Conservation (phyloP, 2,797 vertebrate species). For the Acanthurus lineatus region DNA sequence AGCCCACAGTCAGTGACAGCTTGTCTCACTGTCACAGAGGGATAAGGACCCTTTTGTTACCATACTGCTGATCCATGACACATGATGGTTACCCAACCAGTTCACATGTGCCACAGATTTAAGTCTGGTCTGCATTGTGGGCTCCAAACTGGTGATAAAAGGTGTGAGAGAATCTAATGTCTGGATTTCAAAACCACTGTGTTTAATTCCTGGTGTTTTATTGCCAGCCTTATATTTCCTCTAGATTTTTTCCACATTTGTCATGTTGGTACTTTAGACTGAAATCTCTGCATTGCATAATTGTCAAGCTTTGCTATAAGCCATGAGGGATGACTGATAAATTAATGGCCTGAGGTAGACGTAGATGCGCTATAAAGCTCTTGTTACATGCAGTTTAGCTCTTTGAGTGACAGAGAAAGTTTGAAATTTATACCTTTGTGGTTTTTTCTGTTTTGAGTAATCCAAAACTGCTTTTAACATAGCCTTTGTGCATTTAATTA, state of each 20-base stretch:
- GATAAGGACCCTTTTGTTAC: slow-evolving; percentile 66
- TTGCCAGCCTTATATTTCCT: not conserved
- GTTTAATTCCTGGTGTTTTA: slow-evolving; percentile 20
- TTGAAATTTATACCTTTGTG: too few species aligned
- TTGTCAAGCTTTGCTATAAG: not conserved
- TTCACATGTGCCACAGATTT: slow-evolving; percentile 33
- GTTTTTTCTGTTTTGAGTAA: too few species aligned
- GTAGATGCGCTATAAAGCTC: too few species aligned
- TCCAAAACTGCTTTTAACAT: too few species aligned
- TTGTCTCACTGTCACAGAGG: slow-evolving; percentile 41
- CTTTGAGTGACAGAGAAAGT: too few species aligned
- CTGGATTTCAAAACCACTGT: slow-evolving; percentile 5
- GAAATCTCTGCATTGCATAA: slow-evolving; percentile 13
- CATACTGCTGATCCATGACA: slow-evolving; percentile 50
- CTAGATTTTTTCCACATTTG: not conserved
- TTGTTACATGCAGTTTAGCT: too few species aligned
- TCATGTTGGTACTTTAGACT: slow-evolving; percentile 1
- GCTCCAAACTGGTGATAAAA: slow-evolving; percentile 8
- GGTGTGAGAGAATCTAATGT: slow-evolving; percentile 1
- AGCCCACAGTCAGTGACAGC: slow-evolving; percentile 41
- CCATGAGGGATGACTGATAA: not conserved
- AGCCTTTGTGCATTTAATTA: too few species aligned
- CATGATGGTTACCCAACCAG: slow-evolving; percentile 50
- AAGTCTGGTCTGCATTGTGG: not conserved
- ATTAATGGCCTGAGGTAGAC: too few species aligned